A percentile compares a stretch with the other conserved stretches of the same genome.
These are phyloP conservation scores for Heliconius hermathena DNA, from an alignment of 1,140 invertebrate species.

Conservation along the genomic window DNA sequence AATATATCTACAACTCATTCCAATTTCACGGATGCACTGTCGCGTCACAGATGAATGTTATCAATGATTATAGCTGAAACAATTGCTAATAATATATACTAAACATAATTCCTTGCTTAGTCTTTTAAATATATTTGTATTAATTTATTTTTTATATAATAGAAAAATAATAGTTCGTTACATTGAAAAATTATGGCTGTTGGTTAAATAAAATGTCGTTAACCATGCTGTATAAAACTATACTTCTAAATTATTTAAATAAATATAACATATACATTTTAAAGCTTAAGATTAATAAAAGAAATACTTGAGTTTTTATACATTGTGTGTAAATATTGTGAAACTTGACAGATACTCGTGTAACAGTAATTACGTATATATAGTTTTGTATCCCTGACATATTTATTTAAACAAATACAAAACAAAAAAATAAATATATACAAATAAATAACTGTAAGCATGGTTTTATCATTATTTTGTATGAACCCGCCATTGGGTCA, in stretches of 20 bases:
- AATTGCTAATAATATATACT: neutral
- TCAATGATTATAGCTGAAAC: neutral
- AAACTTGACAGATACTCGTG: too few relatives aligned
- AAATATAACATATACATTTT: too few relatives aligned
- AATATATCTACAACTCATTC: neutral
- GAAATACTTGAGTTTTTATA: too few relatives aligned
- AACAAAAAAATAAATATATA: neutral
- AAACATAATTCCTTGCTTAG: neutral
- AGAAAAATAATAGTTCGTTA: too few relatives aligned
- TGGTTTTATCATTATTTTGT: neutral
- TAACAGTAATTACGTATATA: neutral
- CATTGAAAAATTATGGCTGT: too few relatives aligned
- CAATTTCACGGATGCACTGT: neutral
- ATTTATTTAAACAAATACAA: neutral
- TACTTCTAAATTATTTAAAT: too few relatives aligned
- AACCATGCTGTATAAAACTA: too few relatives aligned
- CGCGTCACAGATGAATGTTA: neutral
- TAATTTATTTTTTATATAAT: neutral
- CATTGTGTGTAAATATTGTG: too few relatives aligned
- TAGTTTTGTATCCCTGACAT: neutral
- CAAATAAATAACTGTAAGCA: neutral
- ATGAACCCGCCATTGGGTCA: neutral
- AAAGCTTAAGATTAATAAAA: too few relatives aligned
- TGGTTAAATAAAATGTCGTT: too few relatives aligned
- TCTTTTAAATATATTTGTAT: neutral